Conservation (phyloP, 2,113 vertebrate species). For the Strix aluco region DNA sequence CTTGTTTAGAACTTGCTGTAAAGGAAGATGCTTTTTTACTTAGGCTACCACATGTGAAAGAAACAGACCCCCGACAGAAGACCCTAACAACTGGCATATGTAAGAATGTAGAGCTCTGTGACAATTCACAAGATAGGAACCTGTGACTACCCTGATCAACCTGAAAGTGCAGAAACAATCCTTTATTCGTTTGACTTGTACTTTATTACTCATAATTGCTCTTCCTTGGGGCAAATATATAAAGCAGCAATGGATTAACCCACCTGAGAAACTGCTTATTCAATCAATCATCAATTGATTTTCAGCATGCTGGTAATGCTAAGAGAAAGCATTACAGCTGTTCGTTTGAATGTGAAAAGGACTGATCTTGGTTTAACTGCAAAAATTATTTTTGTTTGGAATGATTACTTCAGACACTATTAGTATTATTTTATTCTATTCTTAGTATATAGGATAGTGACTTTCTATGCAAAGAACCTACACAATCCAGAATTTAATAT, state of each 20-base stretch:
- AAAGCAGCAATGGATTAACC: neutral
- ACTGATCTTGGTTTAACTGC: neutral
- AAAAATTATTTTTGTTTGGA: neutral
- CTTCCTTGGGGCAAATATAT: neutral
- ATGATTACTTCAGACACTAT: neutral
- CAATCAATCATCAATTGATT: neutral
- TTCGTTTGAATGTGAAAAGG: neutral
- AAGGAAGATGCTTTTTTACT: neutral
- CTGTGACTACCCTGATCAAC: neutral
- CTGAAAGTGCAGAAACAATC: neutral
- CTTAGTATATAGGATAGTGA: neutral
- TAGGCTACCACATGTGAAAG: neutral
- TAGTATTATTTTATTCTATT: neutral
- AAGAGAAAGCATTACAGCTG: neutral
- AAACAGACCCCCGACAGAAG: rapidly evolving
- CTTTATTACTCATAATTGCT: neutral
- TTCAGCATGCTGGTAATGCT: neutral
- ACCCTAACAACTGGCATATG: neutral
- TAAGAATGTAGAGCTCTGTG: neutral
- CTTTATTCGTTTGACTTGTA: neutral
- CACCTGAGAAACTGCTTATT: neutral
- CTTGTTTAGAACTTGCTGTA: neutral
- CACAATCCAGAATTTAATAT: neutral
- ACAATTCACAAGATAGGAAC: neutral
- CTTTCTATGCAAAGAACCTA: neutral